Evolutionary conservation across 1,140 invertebrate genomes (phyloP).

Genomic region (Pseudomyrmex pallidus): DNA sequence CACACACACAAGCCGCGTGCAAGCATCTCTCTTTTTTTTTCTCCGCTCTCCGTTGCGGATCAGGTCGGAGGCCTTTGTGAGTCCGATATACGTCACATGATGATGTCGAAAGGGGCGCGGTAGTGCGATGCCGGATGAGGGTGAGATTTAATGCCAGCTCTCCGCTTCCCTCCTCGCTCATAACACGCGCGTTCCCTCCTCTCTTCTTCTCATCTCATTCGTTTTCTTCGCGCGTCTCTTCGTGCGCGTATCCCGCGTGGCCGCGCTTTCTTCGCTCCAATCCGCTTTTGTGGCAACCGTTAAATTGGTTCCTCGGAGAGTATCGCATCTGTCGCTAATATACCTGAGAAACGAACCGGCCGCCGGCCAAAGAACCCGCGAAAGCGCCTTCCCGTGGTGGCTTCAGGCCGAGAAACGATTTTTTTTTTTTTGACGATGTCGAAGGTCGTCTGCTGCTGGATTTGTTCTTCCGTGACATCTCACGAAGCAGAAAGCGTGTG

Average conservation of each 20-base stretch:
- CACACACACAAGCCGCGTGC: slow-evolving; percentile 19
- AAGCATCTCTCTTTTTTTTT: slow-evolving; percentile 21
- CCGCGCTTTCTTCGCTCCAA: slow-evolving; percentile 66
- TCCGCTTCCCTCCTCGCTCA: not conserved
- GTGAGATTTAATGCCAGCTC: slow-evolving; percentile 70
- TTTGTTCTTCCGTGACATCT: slow-evolving; percentile 1
- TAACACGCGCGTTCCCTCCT: slow-evolving; percentile 21
- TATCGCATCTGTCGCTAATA: slow-evolving; percentile 77
- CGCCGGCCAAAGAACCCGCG: slow-evolving; percentile 41
- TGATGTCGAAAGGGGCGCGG: slow-evolving; percentile 41
- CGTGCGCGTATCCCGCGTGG: slow-evolving; percentile 47
- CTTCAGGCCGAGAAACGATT: not conserved
- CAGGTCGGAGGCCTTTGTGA: slow-evolving; percentile 71
- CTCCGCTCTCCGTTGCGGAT: slow-evolving; percentile 64
- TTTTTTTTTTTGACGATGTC: slow-evolving; percentile 24
- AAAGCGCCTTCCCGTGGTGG: slow-evolving; percentile 37
- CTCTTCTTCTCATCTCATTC: not conserved
- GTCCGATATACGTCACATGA: slow-evolving; percentile 65
- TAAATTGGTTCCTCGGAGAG: slow-evolving; percentile 77
- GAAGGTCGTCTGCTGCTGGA: slow-evolving; percentile 6
- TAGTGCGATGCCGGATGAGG: slow-evolving; percentile 66
- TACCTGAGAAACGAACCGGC: slow-evolving; percentile 20
- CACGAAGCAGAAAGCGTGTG: not conserved
- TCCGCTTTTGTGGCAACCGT: slow-evolving; percentile 76
- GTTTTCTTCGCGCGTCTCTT: slow-evolving; percentile 29